Evolutionary conservation across 2,797 vertebrate genomes (phyloP), one percentile per base, ranked within the genome.

Genomic region (Anabacerthia variegaticeps): DNA sequence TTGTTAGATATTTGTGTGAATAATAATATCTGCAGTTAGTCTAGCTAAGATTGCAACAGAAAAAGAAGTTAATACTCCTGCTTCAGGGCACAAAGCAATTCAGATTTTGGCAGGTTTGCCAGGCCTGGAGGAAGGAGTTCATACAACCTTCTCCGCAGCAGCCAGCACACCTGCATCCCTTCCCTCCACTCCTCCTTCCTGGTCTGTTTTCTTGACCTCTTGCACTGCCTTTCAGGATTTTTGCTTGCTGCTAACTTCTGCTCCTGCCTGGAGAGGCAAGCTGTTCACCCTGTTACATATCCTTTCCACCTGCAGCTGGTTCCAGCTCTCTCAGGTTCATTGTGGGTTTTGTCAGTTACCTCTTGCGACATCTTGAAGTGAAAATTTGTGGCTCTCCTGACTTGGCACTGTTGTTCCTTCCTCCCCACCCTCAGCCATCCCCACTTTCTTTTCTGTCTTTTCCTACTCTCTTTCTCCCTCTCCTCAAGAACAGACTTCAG

Each of bases 1-100:
- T 85, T 91, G 69, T 95, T 90, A 85, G 62, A 39, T 51, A 28
- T 30, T 92, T 82, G 15, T n/a, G 75, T 92, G 84, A 95, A 95
- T 92, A 95, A 68, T 83, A 90, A 68, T 68, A 81, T 61, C 41
- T 21, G 4, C n/a, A 81, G 58, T 80, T 76, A 54, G 61, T 67
- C 41, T 68, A 79, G 39, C 46, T 73, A 52, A 23, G 52, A 81
- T 68, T 92, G 55, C 56, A 94, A 88, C 43, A 66, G 59, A 84
- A 86, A 80, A 92, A 44, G 21, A 88, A 81, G 41, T 62, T 94
- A 87, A 93, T 72, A 21, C 58, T 65, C 9, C 61, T 92, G 88
- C 66, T 95, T 94, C 62, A 71, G 87, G 69, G 67, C 63, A 63
- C 52, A 82, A 74, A 71, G 18, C 3, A 7, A 61, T 62, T n/a